A percentile compares a stretch with the other conserved stretches of the same genome.
phyloP scores from a whole-genome alignment of 2,888 invertebrate species.

The Thelaira solivaga region DNA sequence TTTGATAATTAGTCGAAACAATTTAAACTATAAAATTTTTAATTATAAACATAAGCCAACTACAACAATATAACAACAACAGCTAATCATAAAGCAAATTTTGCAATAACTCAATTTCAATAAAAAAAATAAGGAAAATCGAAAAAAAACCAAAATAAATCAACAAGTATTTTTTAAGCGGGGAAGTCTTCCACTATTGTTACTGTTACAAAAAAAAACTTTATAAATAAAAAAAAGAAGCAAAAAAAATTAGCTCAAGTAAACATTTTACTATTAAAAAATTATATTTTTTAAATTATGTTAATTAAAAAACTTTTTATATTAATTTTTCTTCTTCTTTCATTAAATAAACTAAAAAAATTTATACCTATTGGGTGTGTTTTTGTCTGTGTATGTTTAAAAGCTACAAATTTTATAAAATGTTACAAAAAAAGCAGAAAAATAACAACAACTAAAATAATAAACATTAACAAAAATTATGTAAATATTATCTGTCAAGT shows the following conservation, averaged over 20 bases:
- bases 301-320: not conserved
- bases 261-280: too few species aligned
- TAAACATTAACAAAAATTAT: not conserved
- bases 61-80: not conserved
- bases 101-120: not conserved
- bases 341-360: not conserved
- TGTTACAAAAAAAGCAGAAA: conserved; percentile 19
- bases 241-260: conserved; percentile 23
- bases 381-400: conserved; percentile 65
- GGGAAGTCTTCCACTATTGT: conserved; percentile 77
- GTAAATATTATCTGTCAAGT: too few species aligned
- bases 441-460: conserved; percentile 14
- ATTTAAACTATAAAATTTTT: not conserved
- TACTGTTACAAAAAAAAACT: conserved; percentile 68
- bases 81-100: not conserved
- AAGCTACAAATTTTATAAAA: conserved; percentile 53
- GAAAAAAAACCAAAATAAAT: conserved; percentile 34
- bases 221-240: conserved; percentile 33
- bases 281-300: conserved; percentile 11
- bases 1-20: conserved; percentile 43
- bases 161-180: conserved; percentile 71
- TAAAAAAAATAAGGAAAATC: not conserved
- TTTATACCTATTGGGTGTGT: too few species aligned
- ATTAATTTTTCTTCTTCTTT: not conserved
- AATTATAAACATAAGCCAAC: conserved; percentile 11